A percentile compares a stretch with the other conserved stretches of the same genome.
These are phyloP conservation scores for Pseudopodoces humilis DNA, from an alignment of 2,113 vertebrate species.

Conservation along the genomic window DNA sequence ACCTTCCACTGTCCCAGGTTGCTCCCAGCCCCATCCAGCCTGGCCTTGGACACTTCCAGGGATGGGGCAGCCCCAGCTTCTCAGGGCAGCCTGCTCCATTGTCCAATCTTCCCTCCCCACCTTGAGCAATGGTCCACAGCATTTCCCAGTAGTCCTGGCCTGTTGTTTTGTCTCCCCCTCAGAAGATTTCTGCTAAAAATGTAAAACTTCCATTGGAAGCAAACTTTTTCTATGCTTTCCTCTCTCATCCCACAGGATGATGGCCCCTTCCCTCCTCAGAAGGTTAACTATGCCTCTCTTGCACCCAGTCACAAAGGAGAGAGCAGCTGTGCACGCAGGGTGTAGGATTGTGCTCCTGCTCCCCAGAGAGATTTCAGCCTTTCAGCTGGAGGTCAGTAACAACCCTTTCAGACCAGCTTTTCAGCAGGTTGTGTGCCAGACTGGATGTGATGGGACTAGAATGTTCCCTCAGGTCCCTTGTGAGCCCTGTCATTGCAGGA, in stretches of 20 bases:
- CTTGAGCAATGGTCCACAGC: neutral
- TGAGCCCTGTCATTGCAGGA: rapidly evolving
- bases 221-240: neutral
- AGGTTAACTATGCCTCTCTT: neutral
- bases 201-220: neutral
- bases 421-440: neutral
- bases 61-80: neutral
- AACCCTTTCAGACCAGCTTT: neutral
- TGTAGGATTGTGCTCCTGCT: neutral
- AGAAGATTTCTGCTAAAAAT: neutral
- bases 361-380: neutral
- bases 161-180: neutral
- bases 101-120: neutral
- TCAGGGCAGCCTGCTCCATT: neutral
- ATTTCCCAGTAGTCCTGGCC: neutral
- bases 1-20: neutral
- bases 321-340: neutral
- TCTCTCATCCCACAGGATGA: rapidly evolving
- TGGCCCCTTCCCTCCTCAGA: neutral
- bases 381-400: neutral
- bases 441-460: neutral
- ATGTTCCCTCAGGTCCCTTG: rapidly evolving
- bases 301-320: neutral
- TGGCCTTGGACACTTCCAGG: neutral
- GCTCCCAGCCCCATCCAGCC: neutral